Evolutionary conservation across 1,140 invertebrate genomes (phyloP).

Genomic region (Apocrypta bakeri): DNA sequence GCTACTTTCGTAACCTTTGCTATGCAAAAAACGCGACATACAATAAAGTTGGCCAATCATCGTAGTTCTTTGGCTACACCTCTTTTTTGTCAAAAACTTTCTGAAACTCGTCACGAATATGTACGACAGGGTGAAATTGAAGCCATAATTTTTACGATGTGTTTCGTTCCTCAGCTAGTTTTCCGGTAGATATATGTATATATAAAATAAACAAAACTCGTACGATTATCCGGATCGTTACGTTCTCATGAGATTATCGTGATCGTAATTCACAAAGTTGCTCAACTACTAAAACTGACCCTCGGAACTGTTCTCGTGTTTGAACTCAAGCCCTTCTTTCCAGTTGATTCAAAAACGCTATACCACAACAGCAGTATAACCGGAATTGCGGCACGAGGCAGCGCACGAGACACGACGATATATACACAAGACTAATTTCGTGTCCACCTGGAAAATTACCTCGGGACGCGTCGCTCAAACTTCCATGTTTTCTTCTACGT

Average conservation of each 20-base stretch:
- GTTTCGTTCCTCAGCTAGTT: too few species aligned
- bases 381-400: constrained; percentile 6
- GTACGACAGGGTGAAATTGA: too few species aligned
- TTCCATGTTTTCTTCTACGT: neutral
- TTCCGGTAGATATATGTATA: too few species aligned
- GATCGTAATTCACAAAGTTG: neutral
- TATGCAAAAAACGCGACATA: too few species aligned
- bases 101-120: too few species aligned
- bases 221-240: too few species aligned
- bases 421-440: neutral
- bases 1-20: too few species aligned
- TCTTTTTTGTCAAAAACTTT: too few species aligned
- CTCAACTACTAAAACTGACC: neutral
- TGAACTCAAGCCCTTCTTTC: neutral
- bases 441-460: constrained; percentile 8
- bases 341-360: neutral
- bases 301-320: neutral
- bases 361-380: neutral
- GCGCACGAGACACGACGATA: neutral
- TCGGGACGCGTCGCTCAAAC: neutral
- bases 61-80: too few species aligned
- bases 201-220: too few species aligned
- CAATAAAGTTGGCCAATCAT: too few species aligned
- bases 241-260: neutral
- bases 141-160: too few species aligned